Base-by-base conservation (phyloP, 2,797 vertebrate species). In the Crax fasciolata region DNA sequence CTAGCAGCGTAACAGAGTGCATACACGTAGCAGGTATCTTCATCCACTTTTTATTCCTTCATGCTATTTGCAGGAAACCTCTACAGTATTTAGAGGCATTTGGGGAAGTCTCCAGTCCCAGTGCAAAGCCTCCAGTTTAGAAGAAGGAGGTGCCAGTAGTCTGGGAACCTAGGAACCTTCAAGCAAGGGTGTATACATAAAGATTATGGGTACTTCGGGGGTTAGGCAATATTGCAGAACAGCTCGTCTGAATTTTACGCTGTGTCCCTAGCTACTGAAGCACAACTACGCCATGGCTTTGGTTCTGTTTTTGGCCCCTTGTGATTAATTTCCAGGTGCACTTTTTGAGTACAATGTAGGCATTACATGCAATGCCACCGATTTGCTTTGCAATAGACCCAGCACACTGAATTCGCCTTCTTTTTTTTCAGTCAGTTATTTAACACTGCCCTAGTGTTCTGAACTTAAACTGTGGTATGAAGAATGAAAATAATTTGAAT, bases 401-500 rank as follows among this genome's bases (percentile, higher is more conserved):
- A 82, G 52, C 28, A 11, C 11, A 52, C 59, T 57, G n/a, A 13
- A 82, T 87, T 71, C 57, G 17, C 17, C 5, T 4, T 13, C 28
- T 59, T 52, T 39, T 32, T 24, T 58, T 75, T 23, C 27, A 2
- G 15, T 58, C 41, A 57, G 39, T 61, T 61, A 82, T 57, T 90
- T 67, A 81, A 82, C 86, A 44, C 48, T 76, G n/a, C n/a, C 75
- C 72, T 88, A 23, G 46, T 54, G 54, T 71, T 88, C 76, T 49
- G n/a, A 76, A 46, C 30, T 87, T 76, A 32, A 92, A 55, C 59
- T 74, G 49, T 51, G 79, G 10, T 58, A 78, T 7, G 9, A 19
- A 87, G 44, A 95, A 70, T 70, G 30, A 61, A 93, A 80, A 62
- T 13, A 68, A 65, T 59, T 59, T n/a, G 77, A 73, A 72, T 54